Conservation (phyloP, 2,113 vertebrate genomes). For the Picathartes gymnocephalus region DNA sequence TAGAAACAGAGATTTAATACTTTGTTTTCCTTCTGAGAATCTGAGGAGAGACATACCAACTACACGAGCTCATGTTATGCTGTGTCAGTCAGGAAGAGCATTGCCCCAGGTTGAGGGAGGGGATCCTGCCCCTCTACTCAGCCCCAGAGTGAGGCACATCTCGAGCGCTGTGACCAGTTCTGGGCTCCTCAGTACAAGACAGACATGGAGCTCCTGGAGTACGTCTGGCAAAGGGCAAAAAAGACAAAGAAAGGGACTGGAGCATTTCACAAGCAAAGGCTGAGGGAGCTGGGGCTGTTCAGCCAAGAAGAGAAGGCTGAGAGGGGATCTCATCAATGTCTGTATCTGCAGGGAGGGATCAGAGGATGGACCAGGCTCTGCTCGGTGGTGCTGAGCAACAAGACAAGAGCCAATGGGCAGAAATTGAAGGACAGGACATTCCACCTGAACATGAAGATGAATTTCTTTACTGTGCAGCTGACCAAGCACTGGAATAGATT, state of each 20-base stretch:
- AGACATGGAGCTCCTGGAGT: background rate
- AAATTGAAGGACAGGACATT: background rate
- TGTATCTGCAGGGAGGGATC: background rate
- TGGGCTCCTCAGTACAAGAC: background rate
- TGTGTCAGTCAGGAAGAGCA: background rate
- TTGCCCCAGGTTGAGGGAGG: background rate
- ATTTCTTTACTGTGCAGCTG: background rate
- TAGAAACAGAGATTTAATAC: background rate
- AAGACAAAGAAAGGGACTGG: background rate
- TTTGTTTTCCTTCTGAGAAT: background rate
- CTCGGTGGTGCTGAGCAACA: background rate
- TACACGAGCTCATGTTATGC: background rate
- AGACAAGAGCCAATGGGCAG: background rate
- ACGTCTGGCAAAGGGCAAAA: rapidly evolving
- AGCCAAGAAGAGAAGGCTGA: background rate
- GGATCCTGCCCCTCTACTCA: background rate
- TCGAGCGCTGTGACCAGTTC: background rate
- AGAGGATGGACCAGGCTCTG: background rate
- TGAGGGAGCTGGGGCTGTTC: background rate
- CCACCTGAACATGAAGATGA: background rate
- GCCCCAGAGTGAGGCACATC: background rate
- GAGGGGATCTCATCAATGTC: background rate
- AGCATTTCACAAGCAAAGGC: background rate
- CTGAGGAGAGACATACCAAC: background rate
- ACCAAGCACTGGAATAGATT: background rate